Evolutionary conservation across 2,888 invertebrate genomes (phyloP).

Genomic region (Rhogogaster chlorosoma): DNA sequence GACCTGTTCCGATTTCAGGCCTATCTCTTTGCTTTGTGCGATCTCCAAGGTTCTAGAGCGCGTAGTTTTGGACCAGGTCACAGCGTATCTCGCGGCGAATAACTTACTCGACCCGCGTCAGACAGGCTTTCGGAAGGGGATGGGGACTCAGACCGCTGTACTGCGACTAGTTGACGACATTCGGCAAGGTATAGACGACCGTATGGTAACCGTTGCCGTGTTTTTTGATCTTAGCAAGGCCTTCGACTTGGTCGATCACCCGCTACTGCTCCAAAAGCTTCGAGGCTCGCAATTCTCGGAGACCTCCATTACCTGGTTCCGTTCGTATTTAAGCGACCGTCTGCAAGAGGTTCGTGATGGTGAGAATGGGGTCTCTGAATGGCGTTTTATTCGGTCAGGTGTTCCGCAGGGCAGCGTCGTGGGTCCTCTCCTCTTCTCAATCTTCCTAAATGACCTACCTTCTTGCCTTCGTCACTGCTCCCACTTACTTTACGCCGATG

Average conservation of each 20-base stretch:
- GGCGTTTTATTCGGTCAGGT: not conserved
- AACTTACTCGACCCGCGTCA: not conserved
- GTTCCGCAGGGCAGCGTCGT: constrained; percentile 29
- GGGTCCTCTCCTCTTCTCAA: constrained; percentile 16
- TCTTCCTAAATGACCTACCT: constrained; percentile 18
- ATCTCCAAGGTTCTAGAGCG: constrained; percentile 18
- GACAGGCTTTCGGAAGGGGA: constrained; percentile 15
- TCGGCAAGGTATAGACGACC: not conserved
- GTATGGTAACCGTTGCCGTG: not conserved
- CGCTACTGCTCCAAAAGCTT: not conserved
- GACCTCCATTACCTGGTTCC: not conserved
- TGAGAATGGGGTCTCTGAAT: not conserved
- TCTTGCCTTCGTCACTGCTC: not conserved
- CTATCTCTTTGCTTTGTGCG: constrained; percentile 25
- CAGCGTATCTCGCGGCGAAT: not conserved
- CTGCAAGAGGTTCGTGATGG: not conserved
- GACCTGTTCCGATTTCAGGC: not conserved
- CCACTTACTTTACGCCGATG: constrained; percentile 1
- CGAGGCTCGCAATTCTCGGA: not conserved
- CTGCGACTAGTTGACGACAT: constrained; percentile 6
- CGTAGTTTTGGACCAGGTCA: not conserved
- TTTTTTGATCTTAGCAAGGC: constrained; percentile 18
- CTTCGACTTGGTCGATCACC: constrained; percentile 31
- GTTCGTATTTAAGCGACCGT: not conserved
- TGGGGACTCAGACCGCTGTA: constrained; percentile 20